Base-by-base conservation (phyloP, 2,888 invertebrate genomes). In the Caenorhabditis afra region DNA sequence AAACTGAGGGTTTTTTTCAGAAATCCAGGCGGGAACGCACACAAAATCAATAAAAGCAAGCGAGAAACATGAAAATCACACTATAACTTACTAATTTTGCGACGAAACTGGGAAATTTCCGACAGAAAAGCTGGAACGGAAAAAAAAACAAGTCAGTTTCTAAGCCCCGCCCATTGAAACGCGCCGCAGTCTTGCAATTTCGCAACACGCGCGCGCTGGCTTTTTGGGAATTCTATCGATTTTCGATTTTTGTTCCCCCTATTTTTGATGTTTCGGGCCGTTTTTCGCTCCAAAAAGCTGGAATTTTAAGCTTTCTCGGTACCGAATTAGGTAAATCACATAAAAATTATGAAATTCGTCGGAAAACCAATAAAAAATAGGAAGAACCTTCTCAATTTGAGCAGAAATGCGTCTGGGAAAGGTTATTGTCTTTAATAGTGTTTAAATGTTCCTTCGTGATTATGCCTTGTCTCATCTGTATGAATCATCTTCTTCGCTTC, bases 171-270 rank as follows among this genome's bases (percentile, higher is more conserved):
- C 67, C 59, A 75, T 14, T 57, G 66, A 74, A 52, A 55, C 62
- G 22, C 45, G 71, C 71, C 62, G 71, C 62, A 55, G 10, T 5
- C 29, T 22, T 23, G 57, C 57, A 44, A 44, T 18, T n/a, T 29
- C 23, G 66, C 66, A 53, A 66, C 12, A 3, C 16, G 7, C 11
- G 61, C 58, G 29, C 52, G 50, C 7, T 22, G 22, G 20, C 41
- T 65, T 29, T 71, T 77, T 77, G 37, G 77, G 50, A 41, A 20
- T 65, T 37, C 16, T 39, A 77, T 70, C n/a, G 65, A 77, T 70
- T 65, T 61, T 47, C 73, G 2, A 39, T 47, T 53, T 64, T 50
- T 2, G 18, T 47, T 16, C 41, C 50, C 20, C 53, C n/a, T 22
- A 23, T 58, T 52, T 49, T 12, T 37, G 29, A 39, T 29, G 57